phyloP scores from a whole-genome alignment of 2,113 vertebrate genomes.

The Buteo buteo region DNA sequence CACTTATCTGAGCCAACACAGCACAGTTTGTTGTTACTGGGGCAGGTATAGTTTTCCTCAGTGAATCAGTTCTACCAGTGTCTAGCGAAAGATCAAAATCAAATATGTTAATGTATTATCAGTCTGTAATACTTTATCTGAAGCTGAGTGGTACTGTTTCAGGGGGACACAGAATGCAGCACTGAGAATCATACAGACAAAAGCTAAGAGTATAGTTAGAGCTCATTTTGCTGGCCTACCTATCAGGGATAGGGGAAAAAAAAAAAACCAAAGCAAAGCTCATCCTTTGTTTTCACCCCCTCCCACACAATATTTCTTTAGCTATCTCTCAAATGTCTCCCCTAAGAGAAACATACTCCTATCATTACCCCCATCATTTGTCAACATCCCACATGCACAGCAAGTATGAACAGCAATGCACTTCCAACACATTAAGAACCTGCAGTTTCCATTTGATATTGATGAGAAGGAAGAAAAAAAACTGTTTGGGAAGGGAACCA shows the following conservation, averaged over 20 bases:
- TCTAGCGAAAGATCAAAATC: not conserved
- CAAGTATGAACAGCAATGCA: not conserved
- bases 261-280: not conserved
- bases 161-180: not conserved
- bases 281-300: not conserved
- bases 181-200: not conserved
- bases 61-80: not conserved
- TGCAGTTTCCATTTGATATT: not conserved
- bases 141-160: not conserved
- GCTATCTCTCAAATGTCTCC: not conserved
- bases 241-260: rapidly evolving
- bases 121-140: not conserved
- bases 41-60: not conserved
- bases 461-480: not conserved
- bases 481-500: not conserved
- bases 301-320: not conserved
- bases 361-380: not conserved
- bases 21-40: not conserved
- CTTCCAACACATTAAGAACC: not conserved
- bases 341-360: not conserved
- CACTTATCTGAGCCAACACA: not conserved
- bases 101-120: not conserved
- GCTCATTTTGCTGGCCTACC: not conserved
- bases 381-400: not conserved
- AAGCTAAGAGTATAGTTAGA: not conserved